phyloP scores from a whole-genome alignment of 1,140 invertebrate genomes.

The Drosophila littoralis region DNA sequence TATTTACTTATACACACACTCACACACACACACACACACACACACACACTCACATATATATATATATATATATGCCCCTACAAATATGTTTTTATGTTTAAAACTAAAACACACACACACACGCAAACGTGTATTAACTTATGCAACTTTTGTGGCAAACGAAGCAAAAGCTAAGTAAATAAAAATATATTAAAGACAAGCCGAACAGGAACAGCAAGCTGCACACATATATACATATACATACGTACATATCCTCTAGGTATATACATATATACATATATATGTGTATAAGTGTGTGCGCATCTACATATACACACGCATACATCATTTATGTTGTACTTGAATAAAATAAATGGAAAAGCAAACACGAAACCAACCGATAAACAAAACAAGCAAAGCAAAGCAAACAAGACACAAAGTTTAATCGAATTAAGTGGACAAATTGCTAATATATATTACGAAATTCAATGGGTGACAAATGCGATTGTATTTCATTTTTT shows the following conservation, averaged over 20 bases:
- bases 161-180: slow-evolving; percentile 38
- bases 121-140: slow-evolving; percentile 15
- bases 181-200: slow-evolving; percentile 65
- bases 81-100: slow-evolving; percentile 54
- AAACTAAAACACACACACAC: slow-evolving; percentile 22
- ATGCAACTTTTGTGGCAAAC: slow-evolving; percentile 67
- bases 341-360: slow-evolving; percentile 36
- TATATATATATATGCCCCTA: background rate
- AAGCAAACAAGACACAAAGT: slow-evolving; percentile 62
- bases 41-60: background rate
- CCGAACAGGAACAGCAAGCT: slow-evolving; percentile 41
- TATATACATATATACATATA: slow-evolving; percentile 32
- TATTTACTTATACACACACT: slow-evolving; percentile 44
- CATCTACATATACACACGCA: slow-evolving; percentile 21
- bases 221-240: slow-evolving; percentile 43
- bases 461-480: slow-evolving; percentile 43
- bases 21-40: slow-evolving; percentile 2
- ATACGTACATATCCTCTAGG: too few species aligned
- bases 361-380: slow-evolving; percentile 15
- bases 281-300: background rate
- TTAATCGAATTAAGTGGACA: slow-evolving; percentile 79
- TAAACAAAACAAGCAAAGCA: slow-evolving; percentile 26
- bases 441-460: slow-evolving; percentile 78
- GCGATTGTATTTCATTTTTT: slow-evolving; percentile 13
- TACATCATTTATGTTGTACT: slow-evolving; percentile 74